These are phyloP conservation scores for Conus canariensis DNA, from an alignment of 2,888 invertebrate genomes.

Conservation along the genomic window DNA sequence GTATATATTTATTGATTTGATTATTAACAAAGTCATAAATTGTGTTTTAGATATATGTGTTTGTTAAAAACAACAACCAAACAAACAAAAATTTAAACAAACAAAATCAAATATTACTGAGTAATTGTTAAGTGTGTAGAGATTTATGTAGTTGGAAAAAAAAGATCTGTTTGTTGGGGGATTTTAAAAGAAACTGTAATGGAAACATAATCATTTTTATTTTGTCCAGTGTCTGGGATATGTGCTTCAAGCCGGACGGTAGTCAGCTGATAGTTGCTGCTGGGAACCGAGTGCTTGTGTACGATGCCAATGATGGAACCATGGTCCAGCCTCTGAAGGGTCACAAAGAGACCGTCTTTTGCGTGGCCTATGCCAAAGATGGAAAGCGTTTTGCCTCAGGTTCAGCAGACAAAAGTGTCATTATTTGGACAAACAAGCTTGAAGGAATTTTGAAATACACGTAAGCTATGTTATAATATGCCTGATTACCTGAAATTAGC, in stretches of 20 bases:
- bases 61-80: no score
- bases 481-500: neutral
- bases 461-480: conserved; percentile 82
- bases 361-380: conserved; percentile 94
- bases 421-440: conserved; percentile 97
- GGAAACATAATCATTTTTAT: neutral
- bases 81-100: no score
- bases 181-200: no score
- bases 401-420: conserved; percentile 97
- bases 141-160: no score
- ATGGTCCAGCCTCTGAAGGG: conserved; percentile 95
- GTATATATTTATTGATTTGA: no score
- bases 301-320: conserved; percentile 93
- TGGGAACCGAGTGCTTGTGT: conserved; percentile 95
- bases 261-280: conserved; percentile 95
- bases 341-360: conserved; percentile 96
- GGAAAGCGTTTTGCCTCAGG: conserved; percentile 98
- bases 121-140: neutral
- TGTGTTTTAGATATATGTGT: no score
- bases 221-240: conserved; percentile 89
- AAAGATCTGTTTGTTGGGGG: no score
- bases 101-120: no score
- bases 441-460: conserved; percentile 97
- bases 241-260: conserved; percentile 98
- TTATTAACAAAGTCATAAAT: no score